Conservation (phyloP, 2,113 vertebrate genomes). For the Coregonus clupeaformis region DNA sequence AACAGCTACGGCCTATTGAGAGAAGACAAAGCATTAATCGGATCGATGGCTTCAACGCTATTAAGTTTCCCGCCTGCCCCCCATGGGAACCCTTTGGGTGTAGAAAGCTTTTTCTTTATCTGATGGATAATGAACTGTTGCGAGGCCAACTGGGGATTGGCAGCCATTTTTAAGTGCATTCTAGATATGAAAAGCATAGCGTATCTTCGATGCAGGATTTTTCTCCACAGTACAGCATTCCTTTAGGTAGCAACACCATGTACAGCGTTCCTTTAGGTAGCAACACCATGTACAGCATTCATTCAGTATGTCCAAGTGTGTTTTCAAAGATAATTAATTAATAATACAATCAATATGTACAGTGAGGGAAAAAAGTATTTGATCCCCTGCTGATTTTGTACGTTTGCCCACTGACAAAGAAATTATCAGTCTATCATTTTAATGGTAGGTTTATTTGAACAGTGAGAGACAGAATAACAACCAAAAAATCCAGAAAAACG, state of each 20-base stretch:
- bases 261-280: too few relatives aligned
- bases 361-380: too few relatives aligned
- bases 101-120: constrained; percentile 6
- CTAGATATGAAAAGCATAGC: background rate
- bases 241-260: too few relatives aligned
- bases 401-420: too few relatives aligned
- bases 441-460: too few relatives aligned
- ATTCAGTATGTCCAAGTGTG: background rate
- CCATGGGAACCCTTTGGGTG: background rate
- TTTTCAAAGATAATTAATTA: background rate
- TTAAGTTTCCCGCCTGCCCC: constrained; percentile 31
- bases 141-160: background rate
- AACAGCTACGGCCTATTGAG: constrained; percentile 31
- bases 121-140: background rate
- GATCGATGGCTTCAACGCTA: constrained; percentile 27
- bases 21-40: constrained; percentile 36
- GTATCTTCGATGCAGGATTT: background rate
- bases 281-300: background rate
- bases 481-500: too few relatives aligned
- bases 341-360: background rate
- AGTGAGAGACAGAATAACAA: too few relatives aligned
- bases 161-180: constrained; percentile 15
- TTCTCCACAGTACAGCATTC: background rate
- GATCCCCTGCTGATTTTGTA: too few relatives aligned
- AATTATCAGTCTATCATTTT: too few relatives aligned